These are phyloP conservation scores for Petaurus breviceps DNA, from an alignment of 2,113 vertebrate genomes.

Conservation along the genomic window DNA sequence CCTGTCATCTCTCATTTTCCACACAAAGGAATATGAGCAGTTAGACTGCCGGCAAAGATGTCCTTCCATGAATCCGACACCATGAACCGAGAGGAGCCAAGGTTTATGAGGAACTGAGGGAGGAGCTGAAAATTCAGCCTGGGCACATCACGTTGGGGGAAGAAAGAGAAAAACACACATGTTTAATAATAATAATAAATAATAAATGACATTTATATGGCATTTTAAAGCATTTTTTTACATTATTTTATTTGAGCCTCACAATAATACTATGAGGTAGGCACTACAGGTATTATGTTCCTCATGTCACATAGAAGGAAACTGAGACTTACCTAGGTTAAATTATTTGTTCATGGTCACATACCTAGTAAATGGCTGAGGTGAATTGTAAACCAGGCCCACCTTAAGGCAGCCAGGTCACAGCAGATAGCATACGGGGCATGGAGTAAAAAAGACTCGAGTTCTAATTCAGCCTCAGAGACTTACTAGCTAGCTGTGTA, in stretches of 20 bases:
- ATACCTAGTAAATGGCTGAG: background rate
- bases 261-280: background rate
- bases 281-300: background rate
- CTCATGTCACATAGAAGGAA: background rate
- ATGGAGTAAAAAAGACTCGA: background rate
- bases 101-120: background rate
- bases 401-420: background rate
- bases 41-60: background rate
- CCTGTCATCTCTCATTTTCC: slow-evolving; percentile 59
- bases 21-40: slow-evolving; percentile 34
- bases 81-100: background rate
- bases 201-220: background rate
- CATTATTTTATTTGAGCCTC: background rate
- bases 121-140: background rate
- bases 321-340: background rate
- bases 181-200: background rate
- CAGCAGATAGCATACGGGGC: background rate
- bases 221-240: background rate
- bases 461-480: background rate
- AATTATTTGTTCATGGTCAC: background rate
- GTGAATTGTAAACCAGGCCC: background rate
- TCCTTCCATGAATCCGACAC: background rate
- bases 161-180: background rate
- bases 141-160: background rate
- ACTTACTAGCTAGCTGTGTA: background rate